Conservation (phyloP, 2,888 invertebrate species). For the Neuroscelio doddi region DNA sequence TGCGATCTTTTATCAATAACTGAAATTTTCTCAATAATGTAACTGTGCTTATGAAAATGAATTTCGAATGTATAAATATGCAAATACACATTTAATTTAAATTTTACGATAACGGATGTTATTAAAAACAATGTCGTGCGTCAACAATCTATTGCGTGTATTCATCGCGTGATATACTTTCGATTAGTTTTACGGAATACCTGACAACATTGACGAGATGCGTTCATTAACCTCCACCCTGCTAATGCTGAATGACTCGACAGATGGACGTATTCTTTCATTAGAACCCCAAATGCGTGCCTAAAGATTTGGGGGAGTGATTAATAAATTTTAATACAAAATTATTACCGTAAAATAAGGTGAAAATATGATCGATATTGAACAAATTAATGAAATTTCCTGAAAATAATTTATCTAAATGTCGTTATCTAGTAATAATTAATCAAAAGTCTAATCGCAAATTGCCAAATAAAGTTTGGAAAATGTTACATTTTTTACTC, state of each 20-base stretch:
- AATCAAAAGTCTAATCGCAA: too few relatives aligned
- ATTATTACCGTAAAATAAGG: too few relatives aligned
- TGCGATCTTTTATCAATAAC: too few relatives aligned
- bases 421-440: too few relatives aligned
- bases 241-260: slow-evolving; percentile 50
- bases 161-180: slow-evolving; percentile 62
- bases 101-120: slow-evolving; percentile 1
- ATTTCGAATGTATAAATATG: background rate
- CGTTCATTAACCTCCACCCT: slow-evolving; percentile 63
- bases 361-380: too few relatives aligned
- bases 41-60: too few relatives aligned
- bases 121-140: slow-evolving; percentile 9
- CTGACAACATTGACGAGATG: slow-evolving; percentile 63
- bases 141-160: slow-evolving; percentile 52
- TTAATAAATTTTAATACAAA: background rate
- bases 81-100: background rate
- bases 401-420: too few relatives aligned
- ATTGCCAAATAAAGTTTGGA: too few relatives aligned
- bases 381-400: too few relatives aligned
- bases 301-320: slow-evolving; percentile 7
- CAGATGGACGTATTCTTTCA: slow-evolving; percentile 58
- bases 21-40: too few relatives aligned
- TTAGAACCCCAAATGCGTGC: slow-evolving; percentile 16
- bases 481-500: too few relatives aligned
- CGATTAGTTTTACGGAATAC: slow-evolving; percentile 66